Percentiles rank a stretch among this genome's conserved stretches.
These are phyloP conservation scores for Theonella swinhoei DNA, from an alignment of 37 sponge, comb jelly and placozoan genomes.

Conservation along the genomic window DNA sequence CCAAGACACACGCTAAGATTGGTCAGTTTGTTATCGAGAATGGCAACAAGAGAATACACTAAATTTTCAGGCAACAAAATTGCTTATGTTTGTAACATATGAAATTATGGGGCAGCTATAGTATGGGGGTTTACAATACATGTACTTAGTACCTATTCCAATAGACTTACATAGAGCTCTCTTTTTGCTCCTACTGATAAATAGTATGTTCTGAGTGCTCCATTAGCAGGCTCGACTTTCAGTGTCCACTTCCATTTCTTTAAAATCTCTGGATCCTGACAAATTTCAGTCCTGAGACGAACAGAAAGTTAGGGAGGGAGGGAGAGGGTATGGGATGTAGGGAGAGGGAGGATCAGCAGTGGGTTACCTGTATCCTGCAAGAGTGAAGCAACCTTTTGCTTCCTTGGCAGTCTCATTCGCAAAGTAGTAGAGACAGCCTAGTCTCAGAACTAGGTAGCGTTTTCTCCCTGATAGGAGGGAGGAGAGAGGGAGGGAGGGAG, in stretches of 20 bases:
- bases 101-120: too few relatives aligned
- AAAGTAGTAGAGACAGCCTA: constrained; percentile 85
- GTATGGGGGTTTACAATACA: too few relatives aligned
- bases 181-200: constrained; percentile 60
- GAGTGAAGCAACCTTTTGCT: constrained; percentile 70
- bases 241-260: constrained; percentile 39
- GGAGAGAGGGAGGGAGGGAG: neutral
- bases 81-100: too few relatives aligned
- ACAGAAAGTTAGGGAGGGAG: neutral
- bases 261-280: constrained; percentile 31
- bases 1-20: too few relatives aligned
- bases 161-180: constrained; percentile 59
- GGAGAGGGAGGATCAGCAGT: neutral
- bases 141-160: too few relatives aligned
- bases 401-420: constrained; percentile 60
- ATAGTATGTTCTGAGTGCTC: constrained; percentile 59
- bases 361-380: constrained; percentile 68
- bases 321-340: neutral
- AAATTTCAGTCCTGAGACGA: constrained; percentile 27
- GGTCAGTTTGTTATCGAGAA: too few relatives aligned
- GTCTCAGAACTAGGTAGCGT: constrained; percentile 77
- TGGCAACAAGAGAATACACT: too few relatives aligned
- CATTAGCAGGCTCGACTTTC: constrained; percentile 41
- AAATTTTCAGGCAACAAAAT: too few relatives aligned
- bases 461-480: constrained; percentile 62